Evolutionary conservation across 1,140 invertebrate genomes (phyloP).

Genomic region (Drosophila parvula): DNA sequence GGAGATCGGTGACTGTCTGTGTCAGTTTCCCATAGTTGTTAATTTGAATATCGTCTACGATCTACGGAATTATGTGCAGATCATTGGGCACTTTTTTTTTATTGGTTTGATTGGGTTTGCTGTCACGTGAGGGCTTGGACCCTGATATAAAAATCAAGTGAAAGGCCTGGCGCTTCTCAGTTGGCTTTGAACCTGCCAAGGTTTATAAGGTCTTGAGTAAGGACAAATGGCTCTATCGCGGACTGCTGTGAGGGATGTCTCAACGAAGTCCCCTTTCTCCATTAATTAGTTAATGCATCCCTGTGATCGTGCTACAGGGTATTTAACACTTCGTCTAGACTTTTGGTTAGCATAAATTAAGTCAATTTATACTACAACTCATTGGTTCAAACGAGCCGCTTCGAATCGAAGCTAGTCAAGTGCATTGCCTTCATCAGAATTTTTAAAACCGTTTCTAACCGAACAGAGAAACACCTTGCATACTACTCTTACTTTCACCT

Average conservation of each 20-base stretch:
- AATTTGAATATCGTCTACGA: constrained; percentile 11
- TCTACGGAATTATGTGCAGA: background rate
- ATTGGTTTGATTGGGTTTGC: constrained; percentile 12
- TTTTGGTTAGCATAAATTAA: constrained; percentile 43
- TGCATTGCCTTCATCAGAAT: background rate
- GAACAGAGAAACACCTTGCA: background rate
- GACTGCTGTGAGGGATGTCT: background rate
- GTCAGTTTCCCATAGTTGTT: constrained; percentile 1
- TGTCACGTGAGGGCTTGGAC: constrained; percentile 15
- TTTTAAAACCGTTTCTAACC: background rate
- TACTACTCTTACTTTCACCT: constrained; percentile 47
- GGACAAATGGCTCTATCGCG: too few relatives aligned
- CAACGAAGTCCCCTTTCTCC: background rate
- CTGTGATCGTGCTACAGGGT: constrained; percentile 19
- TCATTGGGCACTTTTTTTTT: constrained; percentile 9
- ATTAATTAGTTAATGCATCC: background rate
- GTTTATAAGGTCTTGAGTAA: background rate
- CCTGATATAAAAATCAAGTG: constrained; percentile 16
- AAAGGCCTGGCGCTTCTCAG: constrained; percentile 2
- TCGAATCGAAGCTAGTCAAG: constrained; percentile 3
- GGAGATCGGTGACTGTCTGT: constrained; percentile 21
- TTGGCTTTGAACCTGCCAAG: background rate
- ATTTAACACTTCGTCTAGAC: constrained; percentile 49
- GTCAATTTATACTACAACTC: constrained; percentile 7
- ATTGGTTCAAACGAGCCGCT: constrained; percentile 11